Conservation (phyloP, 2,888 invertebrate genomes). For the Xylota sylvarum region DNA sequence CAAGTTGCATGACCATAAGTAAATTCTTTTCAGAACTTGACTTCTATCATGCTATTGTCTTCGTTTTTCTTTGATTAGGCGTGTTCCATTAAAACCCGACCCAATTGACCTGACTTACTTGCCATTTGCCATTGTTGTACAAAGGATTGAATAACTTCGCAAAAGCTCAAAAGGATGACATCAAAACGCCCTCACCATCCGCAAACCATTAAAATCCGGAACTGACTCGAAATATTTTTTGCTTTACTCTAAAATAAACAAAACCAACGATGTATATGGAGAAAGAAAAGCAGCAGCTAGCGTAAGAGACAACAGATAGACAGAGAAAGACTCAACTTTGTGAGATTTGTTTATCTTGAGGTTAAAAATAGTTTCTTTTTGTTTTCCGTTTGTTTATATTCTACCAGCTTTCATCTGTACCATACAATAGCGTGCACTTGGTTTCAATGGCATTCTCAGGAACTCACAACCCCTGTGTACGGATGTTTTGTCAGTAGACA, state of each 20-base stretch:
- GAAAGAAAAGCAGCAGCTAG: not conserved
- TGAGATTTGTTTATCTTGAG: slow-evolving; percentile 50
- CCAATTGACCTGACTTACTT: not conserved
- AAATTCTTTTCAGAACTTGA: too few relatives aligned
- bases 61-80: too few relatives aligned
- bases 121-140: slow-evolving; percentile 2
- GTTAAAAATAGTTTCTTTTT: slow-evolving; percentile 65
- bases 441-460: slow-evolving; percentile 12
- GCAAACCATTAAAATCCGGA: slow-evolving; percentile 24
- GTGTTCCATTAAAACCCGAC: too few relatives aligned
- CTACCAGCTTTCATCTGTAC: not conserved
- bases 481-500: not conserved
- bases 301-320: not conserved
- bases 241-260: not conserved
- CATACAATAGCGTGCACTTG: slow-evolving; percentile 25
- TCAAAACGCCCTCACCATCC: slow-evolving; percentile 7
- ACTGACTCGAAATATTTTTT: not conserved
- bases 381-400: slow-evolving; percentile 55
- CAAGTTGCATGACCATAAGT: too few relatives aligned
- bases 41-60: too few relatives aligned
- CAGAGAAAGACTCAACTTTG: slow-evolving; percentile 9
- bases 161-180: not conserved
- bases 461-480: not conserved
- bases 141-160: slow-evolving; percentile 3
- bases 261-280: not conserved